Conservation (phyloP, 1,140 invertebrate genomes). For the Cheumatopsyche charites region DNA sequence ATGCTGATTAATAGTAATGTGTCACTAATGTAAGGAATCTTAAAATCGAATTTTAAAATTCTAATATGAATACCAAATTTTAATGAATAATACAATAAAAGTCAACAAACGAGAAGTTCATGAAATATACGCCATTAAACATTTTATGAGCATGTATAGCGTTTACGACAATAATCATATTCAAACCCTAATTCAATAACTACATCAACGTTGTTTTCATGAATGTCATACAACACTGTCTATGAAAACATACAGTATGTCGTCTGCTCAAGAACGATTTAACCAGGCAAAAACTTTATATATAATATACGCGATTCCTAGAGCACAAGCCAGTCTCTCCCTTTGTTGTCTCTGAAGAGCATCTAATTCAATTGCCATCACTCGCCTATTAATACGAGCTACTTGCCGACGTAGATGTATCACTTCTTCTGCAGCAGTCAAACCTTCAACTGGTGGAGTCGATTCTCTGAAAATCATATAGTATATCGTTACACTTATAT, state of each 20-base stretch:
- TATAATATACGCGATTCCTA: constrained; percentile 82
- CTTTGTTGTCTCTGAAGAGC: constrained; percentile 78
- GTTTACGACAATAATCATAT: too few species aligned
- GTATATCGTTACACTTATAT: too few species aligned
- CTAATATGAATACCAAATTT: not conserved
- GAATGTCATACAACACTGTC: constrained; percentile 13
- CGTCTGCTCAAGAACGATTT: constrained; percentile 65
- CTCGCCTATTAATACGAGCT: constrained; percentile 81
- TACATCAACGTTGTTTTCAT: not conserved
- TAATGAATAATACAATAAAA: not conserved
- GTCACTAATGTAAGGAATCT: not conserved
- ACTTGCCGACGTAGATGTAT: constrained; percentile 81
- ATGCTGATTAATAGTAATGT: not conserved
- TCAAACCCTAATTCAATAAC: too few species aligned
- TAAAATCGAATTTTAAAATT: not conserved
- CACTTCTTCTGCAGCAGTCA: constrained; percentile 78
- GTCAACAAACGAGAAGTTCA: not conserved
- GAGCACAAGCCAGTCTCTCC: constrained; percentile 80
- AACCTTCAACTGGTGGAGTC: constrained; percentile 67
- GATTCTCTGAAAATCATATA: constrained; percentile 61
- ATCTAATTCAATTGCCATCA: constrained; percentile 84
- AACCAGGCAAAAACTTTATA: constrained; percentile 86
- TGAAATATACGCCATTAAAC: not conserved
- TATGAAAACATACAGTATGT: not conserved
- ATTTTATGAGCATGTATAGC: too few species aligned